Evolutionary conservation across 92 coral and sea anemone species (phyloP).

Genomic region (Desmophyllum pertusum): DNA sequence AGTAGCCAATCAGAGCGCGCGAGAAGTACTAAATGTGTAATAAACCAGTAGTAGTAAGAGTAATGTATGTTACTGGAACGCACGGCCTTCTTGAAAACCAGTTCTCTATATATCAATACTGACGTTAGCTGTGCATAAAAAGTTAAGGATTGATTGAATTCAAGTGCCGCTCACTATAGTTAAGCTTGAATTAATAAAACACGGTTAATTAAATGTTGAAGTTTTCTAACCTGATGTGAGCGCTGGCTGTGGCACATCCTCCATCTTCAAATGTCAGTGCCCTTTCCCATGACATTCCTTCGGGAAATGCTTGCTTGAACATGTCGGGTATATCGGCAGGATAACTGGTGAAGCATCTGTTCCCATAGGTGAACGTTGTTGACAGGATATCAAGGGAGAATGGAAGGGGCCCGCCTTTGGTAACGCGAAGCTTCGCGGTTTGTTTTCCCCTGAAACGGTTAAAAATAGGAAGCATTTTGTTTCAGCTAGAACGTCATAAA

Average conservation of each 20-base stretch:
- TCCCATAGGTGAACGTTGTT: slow-evolving; percentile 26
- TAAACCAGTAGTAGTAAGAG: too few species aligned
- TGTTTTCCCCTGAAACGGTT: slow-evolving; percentile 29
- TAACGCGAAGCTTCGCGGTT: slow-evolving; percentile 28
- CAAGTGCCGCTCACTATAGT: too few species aligned
- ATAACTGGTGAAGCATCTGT: slow-evolving; percentile 32
- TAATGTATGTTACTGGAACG: too few species aligned
- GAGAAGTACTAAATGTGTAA: too few species aligned
- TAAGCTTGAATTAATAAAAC: too few species aligned
- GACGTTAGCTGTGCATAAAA: too few species aligned
- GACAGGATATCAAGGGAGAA: slow-evolving; percentile 41
- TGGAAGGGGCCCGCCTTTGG: slow-evolving; percentile 36
- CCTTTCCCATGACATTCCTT: slow-evolving; percentile 32
- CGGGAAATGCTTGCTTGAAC: slow-evolving; percentile 35
- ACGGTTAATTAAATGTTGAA: too few species aligned
- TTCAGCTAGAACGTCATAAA: too few species aligned
- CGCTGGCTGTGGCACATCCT: slow-evolving; percentile 5
- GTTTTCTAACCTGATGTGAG: slow-evolving; percentile 47
- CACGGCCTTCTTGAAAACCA: too few species aligned
- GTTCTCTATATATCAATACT: too few species aligned
- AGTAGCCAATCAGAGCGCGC: too few species aligned
- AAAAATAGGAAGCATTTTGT: background rate
- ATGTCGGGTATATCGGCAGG: slow-evolving; percentile 32
- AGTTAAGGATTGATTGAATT: too few species aligned
- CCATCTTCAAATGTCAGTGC: slow-evolving; percentile 49